A percentile compares a stretch with the other conserved stretches of the same genome.
phyloP scores from a whole-genome alignment of 2,888 invertebrate species.

The Drosophila monieri region DNA sequence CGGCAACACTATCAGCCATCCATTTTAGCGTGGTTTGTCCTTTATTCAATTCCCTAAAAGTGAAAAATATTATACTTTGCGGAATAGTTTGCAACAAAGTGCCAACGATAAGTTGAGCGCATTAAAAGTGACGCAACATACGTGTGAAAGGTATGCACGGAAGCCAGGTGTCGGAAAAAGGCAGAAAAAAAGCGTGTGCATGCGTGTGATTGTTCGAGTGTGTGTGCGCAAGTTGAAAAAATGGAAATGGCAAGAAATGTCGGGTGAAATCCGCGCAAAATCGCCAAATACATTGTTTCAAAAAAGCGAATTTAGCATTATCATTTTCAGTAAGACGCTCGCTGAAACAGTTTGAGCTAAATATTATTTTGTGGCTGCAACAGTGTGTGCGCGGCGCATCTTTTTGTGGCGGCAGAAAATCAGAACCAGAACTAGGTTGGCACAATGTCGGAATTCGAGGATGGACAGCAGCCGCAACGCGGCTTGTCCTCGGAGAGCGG shows the following conservation, averaged over 20 bases:
- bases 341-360: conserved; percentile 1
- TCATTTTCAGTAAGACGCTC: conserved; percentile 1
- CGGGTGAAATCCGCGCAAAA: conserved; percentile 1
- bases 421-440: conserved; percentile 2
- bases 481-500: background rate
- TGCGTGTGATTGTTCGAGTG: conserved; percentile 1
- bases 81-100: background rate
- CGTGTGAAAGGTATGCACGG: background rate
- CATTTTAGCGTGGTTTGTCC: conserved; percentile 2
- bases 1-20: background rate
- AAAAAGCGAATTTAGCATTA: background rate
- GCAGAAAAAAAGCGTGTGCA: conserved; percentile 2
- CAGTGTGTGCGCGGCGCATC: conserved; percentile 1
- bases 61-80: background rate
- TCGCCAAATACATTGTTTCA: background rate
- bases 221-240: conserved; percentile 1
- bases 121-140: background rate
- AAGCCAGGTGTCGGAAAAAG: conserved; percentile 3
- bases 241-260: conserved; percentile 5
- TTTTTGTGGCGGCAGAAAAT: conserved; percentile 3
- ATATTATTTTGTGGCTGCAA: background rate
- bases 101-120: background rate
- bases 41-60: conserved; percentile 2
- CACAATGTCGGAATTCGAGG: conserved; percentile 66
- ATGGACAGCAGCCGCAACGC: conserved; percentile 44